Evolutionary conservation across 2,113 vertebrate genomes (phyloP), one percentile per base, ranked within the genome.

Genomic region (Tonatia bakeri): DNA sequence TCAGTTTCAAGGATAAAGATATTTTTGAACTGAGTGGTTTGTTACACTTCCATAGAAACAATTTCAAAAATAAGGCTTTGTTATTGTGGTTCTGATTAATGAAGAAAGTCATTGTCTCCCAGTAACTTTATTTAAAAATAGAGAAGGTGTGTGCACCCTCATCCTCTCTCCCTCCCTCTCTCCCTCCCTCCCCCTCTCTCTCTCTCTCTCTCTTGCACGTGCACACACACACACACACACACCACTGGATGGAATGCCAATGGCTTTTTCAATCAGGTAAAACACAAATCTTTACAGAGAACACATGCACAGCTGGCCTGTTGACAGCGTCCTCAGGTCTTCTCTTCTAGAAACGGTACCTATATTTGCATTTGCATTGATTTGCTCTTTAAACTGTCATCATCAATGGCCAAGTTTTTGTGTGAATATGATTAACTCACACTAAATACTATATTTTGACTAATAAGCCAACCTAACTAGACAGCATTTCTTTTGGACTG

Each of bases 1-100:
- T 91, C 70, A 61, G 31, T 81, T 86, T 94, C 96, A 97, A 98
- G 95, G 96, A 94, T 95, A 95, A 97, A 97, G 93, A 70, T 0
- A 80, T 92, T 84, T 97, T 93, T 96, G 45, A 82, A 28, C 89
- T 84, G 36, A 94, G 33, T 69, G 89, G 52, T 92, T 92, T 92
- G 87, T 85, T 59, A 69, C 14, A 96, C 3, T 0, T 72, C 4
- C 45, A 33, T 2, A 84, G 90, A 97, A 89, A 90, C 54, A 80
- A 43, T 73, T 97, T 97, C 69, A 93, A 65, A 94, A 87, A 87
- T 90, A 85, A 96, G 81, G 14, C 59, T 87, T 26, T 95, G 56
- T 91, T 91, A 95, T 24, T 92, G 54, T 93, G 26, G 75, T 36
- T 93, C 65, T 85, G 83, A 81, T 90, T 84, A 79, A 96, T 94